phyloP scores from a whole-genome alignment of 2,797 vertebrate species.

The Scarus forsteni region DNA sequence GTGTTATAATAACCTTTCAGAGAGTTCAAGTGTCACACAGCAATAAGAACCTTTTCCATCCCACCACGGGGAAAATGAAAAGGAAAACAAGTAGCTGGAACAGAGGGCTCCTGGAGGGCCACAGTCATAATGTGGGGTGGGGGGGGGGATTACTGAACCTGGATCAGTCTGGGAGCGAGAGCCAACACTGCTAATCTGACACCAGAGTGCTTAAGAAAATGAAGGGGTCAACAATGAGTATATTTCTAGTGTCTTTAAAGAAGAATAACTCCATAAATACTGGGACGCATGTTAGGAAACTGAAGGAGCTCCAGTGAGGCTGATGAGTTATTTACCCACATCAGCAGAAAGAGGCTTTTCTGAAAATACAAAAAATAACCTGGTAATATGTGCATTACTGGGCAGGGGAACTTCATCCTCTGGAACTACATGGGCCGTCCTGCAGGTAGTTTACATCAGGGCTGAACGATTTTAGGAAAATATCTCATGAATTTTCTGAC shows the following conservation, averaged over 20 bases:
- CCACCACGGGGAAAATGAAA: conserved; percentile 84
- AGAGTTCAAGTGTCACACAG: conserved; percentile 86
- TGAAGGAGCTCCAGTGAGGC: too few relatives aligned
- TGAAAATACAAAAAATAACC: too few relatives aligned
- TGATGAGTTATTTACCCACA: too few relatives aligned
- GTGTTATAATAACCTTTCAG: conserved; percentile 88
- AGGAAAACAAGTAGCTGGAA: conserved; percentile 86
- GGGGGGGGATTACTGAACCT: conserved; percentile 80
- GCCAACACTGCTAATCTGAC: conserved; percentile 79
- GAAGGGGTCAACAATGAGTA: conserved; percentile 60
- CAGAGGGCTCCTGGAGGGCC: conserved; percentile 76
- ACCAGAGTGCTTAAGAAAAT: conserved; percentile 77
- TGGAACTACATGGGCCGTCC: too few relatives aligned
- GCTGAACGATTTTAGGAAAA: too few relatives aligned
- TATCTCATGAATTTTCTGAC: too few relatives aligned
- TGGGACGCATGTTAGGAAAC: not conserved
- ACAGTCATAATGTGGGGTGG: conserved; percentile 73
- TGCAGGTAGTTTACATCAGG: too few relatives aligned
- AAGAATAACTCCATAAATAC: conserved; percentile 57
- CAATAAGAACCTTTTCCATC: conserved; percentile 84
- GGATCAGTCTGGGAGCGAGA: conserved; percentile 74
- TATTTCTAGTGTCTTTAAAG: conserved; percentile 47
- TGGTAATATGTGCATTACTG: too few relatives aligned
- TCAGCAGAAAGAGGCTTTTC: too few relatives aligned
- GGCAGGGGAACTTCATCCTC: too few relatives aligned